phyloP scores from a whole-genome alignment of 2,888 invertebrate genomes.

The Parnassius mnemosyne region DNA sequence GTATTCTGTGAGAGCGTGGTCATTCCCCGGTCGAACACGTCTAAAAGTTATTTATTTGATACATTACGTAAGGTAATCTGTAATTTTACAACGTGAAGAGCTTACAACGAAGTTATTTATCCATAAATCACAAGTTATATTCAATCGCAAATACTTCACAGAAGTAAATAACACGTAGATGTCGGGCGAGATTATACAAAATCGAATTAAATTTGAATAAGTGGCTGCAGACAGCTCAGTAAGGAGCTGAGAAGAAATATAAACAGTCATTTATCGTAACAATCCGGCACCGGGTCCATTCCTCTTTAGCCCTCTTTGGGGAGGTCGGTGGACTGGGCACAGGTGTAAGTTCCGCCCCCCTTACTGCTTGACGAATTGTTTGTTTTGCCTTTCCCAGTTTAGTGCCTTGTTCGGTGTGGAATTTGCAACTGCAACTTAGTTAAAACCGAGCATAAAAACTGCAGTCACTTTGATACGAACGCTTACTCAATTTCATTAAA shows the following conservation, averaged over 20 bases:
- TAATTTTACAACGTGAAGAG: no score
- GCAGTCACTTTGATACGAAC: slow-evolving; percentile 25
- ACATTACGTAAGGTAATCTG: no score
- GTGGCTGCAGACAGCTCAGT: slow-evolving; percentile 54
- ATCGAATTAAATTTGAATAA: slow-evolving; percentile 61
- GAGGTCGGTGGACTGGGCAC: slow-evolving; percentile 43
- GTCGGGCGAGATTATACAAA: slow-evolving; percentile 13
- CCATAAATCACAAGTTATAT: not conserved
- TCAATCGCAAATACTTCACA: slow-evolving; percentile 11
- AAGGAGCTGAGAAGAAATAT: slow-evolving; percentile 57
- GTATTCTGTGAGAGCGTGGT: no score
- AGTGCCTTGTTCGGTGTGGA: slow-evolving; percentile 49
- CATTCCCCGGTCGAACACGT: no score
- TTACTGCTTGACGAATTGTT: slow-evolving; percentile 65
- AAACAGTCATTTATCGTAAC: slow-evolving; percentile 70
- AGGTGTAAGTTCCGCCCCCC: slow-evolving; percentile 50
- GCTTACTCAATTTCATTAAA: slow-evolving; percentile 4
- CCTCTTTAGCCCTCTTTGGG: slow-evolving; percentile 36
- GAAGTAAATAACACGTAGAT: slow-evolving; percentile 10
- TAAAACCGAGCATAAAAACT: slow-evolving; percentile 29
- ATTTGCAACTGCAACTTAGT: slow-evolving; percentile 52
- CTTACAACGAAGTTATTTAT: no score
- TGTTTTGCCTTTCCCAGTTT: slow-evolving; percentile 53
- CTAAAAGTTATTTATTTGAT: no score
- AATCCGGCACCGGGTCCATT: slow-evolving; percentile 53